phyloP scores from a whole-genome alignment of 1,140 invertebrate genomes.

The Oryctes rhinoceros region DNA sequence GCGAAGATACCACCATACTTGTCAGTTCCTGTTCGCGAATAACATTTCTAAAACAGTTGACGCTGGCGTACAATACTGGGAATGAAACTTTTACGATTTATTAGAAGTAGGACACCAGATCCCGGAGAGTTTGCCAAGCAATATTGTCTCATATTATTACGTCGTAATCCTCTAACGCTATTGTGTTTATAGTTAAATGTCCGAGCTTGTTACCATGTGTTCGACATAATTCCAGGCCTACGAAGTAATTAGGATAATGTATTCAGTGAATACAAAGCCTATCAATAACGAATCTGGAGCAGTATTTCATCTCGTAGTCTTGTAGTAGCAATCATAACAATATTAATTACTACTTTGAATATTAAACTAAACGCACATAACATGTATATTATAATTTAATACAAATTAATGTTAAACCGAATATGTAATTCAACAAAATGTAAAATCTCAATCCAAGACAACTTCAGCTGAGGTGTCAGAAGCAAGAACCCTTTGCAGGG shows the following conservation, averaged over 20 bases:
- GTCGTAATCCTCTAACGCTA: not conserved
- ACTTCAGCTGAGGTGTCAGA: too few relatives aligned
- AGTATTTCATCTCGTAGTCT: not conserved
- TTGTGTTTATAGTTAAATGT: conserved; percentile 10
- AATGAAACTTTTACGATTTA: not conserved
- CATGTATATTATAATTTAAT: too few relatives aligned
- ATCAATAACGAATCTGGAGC: not conserved
- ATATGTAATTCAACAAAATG: too few relatives aligned
- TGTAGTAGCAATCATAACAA: not conserved
- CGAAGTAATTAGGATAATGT: not conserved
- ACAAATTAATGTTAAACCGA: too few relatives aligned
- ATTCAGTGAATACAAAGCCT: not conserved
- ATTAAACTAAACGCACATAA: too few relatives aligned
- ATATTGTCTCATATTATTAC: conserved; percentile 11
- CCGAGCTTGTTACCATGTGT: not conserved
- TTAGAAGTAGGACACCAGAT: not conserved
- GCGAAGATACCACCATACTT: too few relatives aligned
- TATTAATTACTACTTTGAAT: not conserved
- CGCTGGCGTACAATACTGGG: not conserved
- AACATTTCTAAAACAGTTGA: not conserved
- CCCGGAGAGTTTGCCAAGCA: not conserved
- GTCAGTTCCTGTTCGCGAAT: too few relatives aligned
- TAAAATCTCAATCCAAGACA: too few relatives aligned
- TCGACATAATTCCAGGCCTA: not conserved
- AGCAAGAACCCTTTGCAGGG: too few relatives aligned